Percentiles rank a stretch among this genome's conserved stretches.
Conservation (phyloP, 2,797 vertebrate species). For the Simalia tracyae region DNA sequence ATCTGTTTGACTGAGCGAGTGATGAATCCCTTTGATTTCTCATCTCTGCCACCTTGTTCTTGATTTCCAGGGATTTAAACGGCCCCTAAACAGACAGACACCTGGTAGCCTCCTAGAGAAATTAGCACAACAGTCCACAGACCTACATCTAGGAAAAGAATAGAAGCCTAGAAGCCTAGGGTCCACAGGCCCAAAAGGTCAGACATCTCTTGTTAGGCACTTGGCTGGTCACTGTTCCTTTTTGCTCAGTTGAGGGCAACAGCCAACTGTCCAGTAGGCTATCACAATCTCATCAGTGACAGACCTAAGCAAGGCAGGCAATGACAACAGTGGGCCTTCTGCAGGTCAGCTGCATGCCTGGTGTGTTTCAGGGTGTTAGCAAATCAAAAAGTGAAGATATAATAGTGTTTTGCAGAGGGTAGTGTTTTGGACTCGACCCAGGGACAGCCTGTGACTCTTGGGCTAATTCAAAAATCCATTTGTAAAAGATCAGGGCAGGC, state of each 20-base stretch:
- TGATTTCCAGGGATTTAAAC: constrained; percentile 66
- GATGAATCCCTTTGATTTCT: constrained; percentile 72
- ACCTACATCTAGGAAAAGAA: constrained; percentile 1
- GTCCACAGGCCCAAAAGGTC: constrained; percentile 36
- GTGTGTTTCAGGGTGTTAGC: not conserved
- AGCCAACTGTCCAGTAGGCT: not conserved
- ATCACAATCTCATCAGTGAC: no score
- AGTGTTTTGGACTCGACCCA: not conserved
- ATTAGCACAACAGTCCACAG: not conserved
- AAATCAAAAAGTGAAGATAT: not conserved
- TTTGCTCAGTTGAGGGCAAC: not conserved
- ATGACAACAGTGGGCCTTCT: not conserved
- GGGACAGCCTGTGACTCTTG: not conserved
- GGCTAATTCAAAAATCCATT: not conserved
- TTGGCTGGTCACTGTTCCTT: constrained; percentile 8
- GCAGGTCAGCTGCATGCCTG: no score
- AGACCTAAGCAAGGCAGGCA: not conserved
- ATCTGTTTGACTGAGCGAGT: constrained; percentile 68
- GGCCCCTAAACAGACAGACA: constrained; percentile 49
- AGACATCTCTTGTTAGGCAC: constrained; percentile 28
- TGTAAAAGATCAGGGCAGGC: not conserved
- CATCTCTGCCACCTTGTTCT: constrained; percentile 62
- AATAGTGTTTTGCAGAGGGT: no score
- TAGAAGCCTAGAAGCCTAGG: constrained; percentile 9
- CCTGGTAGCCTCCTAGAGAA: constrained; percentile 24